Conservation (phyloP, 2,113 vertebrate species). For the Kryptolebias marmoratus region DNA sequence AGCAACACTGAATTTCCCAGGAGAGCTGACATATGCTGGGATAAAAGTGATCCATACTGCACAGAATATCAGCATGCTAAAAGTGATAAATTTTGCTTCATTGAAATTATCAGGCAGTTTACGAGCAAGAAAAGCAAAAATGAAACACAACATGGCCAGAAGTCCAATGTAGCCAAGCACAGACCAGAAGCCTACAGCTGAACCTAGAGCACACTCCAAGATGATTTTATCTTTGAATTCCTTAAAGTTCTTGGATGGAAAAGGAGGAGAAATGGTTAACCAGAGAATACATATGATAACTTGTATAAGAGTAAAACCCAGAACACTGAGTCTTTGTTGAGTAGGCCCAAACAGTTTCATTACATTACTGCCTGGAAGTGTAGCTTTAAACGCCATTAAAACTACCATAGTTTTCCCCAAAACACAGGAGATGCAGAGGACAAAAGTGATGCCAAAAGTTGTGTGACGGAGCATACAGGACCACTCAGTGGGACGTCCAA, state of each 20-base stretch:
- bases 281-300: conserved; percentile 43
- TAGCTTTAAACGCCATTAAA: conserved; percentile 7
- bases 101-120: conserved; percentile 29
- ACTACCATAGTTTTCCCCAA: conserved; percentile 37
- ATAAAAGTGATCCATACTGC: conserved; percentile 30
- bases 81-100: conserved; percentile 29
- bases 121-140: conserved; percentile 5
- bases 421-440: conserved; percentile 1
- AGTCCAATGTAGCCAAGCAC: conserved; percentile 15
- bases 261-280: conserved; percentile 66
- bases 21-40: conserved; percentile 28
- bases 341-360: conserved; percentile 17
- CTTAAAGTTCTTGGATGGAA: conserved; percentile 48
- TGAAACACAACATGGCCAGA: background rate
- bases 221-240: conserved; percentile 73
- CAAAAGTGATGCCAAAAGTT: conserved; percentile 27
- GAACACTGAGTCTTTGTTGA: conserved; percentile 29
- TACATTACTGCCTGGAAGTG: background rate
- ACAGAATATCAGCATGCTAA: conserved; percentile 34
- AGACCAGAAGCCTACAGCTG: conserved; percentile 44
- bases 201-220: conserved; percentile 72
- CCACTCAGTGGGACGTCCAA: conserved; percentile 71
- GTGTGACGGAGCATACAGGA: conserved; percentile 77
- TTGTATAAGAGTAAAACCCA: conserved; percentile 17
- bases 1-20: conserved; percentile 10